Evolutionary conservation across 2,113 vertebrate genomes (phyloP).

Genomic region (Plectropomus leopardus): DNA sequence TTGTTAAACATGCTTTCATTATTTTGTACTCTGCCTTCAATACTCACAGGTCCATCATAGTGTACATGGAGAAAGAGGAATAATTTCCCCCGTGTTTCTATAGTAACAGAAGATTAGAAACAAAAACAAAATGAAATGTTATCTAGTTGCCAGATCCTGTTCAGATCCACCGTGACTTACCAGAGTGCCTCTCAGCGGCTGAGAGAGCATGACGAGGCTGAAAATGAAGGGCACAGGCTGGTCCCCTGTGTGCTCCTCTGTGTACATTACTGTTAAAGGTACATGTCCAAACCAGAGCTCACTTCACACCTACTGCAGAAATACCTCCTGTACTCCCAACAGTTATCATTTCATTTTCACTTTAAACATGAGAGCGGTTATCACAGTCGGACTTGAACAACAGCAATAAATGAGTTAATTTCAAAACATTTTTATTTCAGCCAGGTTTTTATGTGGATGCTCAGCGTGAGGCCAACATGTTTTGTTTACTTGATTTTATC

Average conservation of each 20-base stretch:
- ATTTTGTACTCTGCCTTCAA: not conserved
- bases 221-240: conserved; percentile 4
- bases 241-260: not conserved
- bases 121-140: conserved; percentile 20
- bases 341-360: not conserved
- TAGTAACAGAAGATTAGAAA: conserved; percentile 43
- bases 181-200: conserved; percentile 8
- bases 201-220: not conserved
- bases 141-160: conserved; percentile 9
- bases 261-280: not conserved
- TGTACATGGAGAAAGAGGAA: not conserved
- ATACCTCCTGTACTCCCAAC: not conserved
- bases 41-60: conserved; percentile 8
- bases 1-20: not conserved
- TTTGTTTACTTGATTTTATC: conserved; percentile 9
- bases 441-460: not conserved
- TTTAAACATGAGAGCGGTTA: not conserved
- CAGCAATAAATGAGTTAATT: not conserved
- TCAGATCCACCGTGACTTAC: conserved; percentile 7
- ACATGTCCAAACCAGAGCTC: not conserved
- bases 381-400: not conserved
- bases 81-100: conserved; percentile 38
- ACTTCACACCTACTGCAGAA: not conserved
- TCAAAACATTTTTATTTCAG: not conserved
- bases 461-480: not conserved